Conservation (phyloP, 2,888 invertebrate species). For the Argynnis bischoffii region DNA sequence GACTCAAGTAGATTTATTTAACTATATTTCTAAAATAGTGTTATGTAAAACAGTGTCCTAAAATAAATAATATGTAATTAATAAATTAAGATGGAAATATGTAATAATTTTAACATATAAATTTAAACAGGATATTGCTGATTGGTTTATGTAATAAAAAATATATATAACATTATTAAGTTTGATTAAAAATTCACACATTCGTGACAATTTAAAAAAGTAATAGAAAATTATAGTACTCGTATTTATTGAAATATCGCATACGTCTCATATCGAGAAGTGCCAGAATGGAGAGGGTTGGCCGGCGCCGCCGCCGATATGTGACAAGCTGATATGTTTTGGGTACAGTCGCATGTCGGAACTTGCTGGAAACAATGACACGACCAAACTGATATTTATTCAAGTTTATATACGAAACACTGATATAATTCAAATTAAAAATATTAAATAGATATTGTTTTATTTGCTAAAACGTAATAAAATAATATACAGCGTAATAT, state of each 20-base stretch:
- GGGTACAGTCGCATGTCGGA: conserved; percentile 46
- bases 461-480: too few relatives aligned
- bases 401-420: conserved; percentile 11
- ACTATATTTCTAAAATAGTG: too few relatives aligned
- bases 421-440: conserved; percentile 1
- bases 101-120: too few relatives aligned
- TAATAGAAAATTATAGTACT: neutral
- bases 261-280: conserved; percentile 32
- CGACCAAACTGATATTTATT: conserved; percentile 41
- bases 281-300: conserved; percentile 31
- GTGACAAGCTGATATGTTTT: conserved; percentile 59
- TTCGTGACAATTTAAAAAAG: neutral
- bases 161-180: too few relatives aligned
- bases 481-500: too few relatives aligned
- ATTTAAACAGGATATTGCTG: too few relatives aligned
- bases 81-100: too few relatives aligned
- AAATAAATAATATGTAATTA: too few relatives aligned
- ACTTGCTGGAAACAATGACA: conserved; percentile 51
- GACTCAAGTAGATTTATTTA: too few relatives aligned
- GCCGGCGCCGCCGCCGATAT: conserved; percentile 50
- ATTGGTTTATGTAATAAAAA: too few relatives aligned
- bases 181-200: neutral
- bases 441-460: neutral
- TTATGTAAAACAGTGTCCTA: too few relatives aligned
- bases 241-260: conserved; percentile 25